phyloP scores from a whole-genome alignment of 2,113 vertebrate genomes.

The Junco hyemalis region DNA sequence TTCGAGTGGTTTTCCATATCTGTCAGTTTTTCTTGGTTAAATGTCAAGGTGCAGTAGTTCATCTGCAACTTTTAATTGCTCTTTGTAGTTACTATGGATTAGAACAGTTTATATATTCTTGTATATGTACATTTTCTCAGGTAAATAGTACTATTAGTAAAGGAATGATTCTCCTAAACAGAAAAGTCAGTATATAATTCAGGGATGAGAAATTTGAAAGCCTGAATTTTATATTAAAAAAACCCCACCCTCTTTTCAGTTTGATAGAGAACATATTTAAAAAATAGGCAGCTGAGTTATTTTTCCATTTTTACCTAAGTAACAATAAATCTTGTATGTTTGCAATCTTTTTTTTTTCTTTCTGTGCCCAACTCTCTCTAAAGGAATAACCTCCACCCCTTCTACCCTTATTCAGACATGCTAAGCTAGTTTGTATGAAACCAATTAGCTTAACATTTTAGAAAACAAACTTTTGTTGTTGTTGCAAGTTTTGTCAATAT shows the following conservation, averaged over 20 bases:
- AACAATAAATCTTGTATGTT: constrained; percentile 19
- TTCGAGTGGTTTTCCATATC: constrained; percentile 65
- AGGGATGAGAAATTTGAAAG: neutral
- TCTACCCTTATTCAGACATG: neutral
- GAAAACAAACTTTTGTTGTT: neutral
- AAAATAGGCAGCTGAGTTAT: constrained; percentile 9
- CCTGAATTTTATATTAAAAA: neutral
- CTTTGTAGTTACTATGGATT: constrained; percentile 52
- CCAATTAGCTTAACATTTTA: constrained; percentile 37
- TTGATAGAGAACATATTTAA: constrained; percentile 27
- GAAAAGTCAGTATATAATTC: constrained; percentile 15
- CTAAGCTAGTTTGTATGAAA: constrained; percentile 53
- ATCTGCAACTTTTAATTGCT: constrained; percentile 78
- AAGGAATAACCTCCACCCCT: neutral
- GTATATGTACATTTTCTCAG: neutral
- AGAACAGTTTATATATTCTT: neutral
- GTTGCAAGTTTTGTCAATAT: constrained; percentile 17
- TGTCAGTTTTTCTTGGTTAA: constrained; percentile 74
- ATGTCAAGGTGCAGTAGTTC: constrained; percentile 74
- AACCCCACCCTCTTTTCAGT: neutral
- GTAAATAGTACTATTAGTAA: neutral
- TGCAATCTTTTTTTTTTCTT: constrained; percentile 31
- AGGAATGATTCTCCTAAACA: neutral
- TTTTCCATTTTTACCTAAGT: constrained; percentile 23
- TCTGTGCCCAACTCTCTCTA: neutral